Evolutionary conservation across 2,888 invertebrate genomes (phyloP).

Genomic region (Orthonychiurus folsomi): DNA sequence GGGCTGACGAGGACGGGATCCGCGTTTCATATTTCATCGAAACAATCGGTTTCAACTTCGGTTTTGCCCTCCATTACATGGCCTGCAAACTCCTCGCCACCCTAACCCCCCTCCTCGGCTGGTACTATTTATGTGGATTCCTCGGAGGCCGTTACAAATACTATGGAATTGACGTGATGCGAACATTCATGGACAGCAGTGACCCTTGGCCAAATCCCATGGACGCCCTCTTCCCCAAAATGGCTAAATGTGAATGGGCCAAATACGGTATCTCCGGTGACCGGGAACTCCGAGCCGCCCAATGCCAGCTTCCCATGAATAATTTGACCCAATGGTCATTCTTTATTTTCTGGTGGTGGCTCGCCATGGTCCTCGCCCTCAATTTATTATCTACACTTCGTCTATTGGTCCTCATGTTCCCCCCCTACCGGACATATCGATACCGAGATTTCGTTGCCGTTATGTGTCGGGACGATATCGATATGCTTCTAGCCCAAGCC

Average conservation of each 20-base stretch:
- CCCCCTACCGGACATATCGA: conserved; percentile 11
- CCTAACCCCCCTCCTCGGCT: conserved; percentile 12
- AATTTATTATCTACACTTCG: conserved; percentile 13
- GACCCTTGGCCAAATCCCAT: conserved; percentile 21
- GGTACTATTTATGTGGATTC: conserved; percentile 19
- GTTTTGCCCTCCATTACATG: conserved; percentile 15
- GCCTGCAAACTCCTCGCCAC: conserved; percentile 17
- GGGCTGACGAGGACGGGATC: not conserved
- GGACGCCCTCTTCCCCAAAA: conserved; percentile 24
- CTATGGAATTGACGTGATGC: conserved; percentile 17
- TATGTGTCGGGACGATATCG: conserved; percentile 19
- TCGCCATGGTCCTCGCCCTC: conserved; percentile 13
- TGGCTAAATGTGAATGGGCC: conserved; percentile 25
- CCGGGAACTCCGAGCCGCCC: conserved; percentile 14
- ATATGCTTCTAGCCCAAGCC: conserved; percentile 15
- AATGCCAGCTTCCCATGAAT: conserved; percentile 25
- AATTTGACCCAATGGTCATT: conserved; percentile 24
- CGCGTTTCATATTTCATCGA: conserved; percentile 15
- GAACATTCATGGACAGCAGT: conserved; percentile 17
- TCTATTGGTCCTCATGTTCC: conserved; percentile 11
- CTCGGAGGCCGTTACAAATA: conserved; percentile 15
- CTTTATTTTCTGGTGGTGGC: conserved; percentile 25
- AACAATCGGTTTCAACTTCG: conserved; percentile 20
- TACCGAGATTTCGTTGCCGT: conserved; percentile 17
- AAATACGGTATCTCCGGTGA: conserved; percentile 17